Evolutionary conservation across 2,888 invertebrate species (phyloP).

Genomic region (Cactoblastis cactorum): DNA sequence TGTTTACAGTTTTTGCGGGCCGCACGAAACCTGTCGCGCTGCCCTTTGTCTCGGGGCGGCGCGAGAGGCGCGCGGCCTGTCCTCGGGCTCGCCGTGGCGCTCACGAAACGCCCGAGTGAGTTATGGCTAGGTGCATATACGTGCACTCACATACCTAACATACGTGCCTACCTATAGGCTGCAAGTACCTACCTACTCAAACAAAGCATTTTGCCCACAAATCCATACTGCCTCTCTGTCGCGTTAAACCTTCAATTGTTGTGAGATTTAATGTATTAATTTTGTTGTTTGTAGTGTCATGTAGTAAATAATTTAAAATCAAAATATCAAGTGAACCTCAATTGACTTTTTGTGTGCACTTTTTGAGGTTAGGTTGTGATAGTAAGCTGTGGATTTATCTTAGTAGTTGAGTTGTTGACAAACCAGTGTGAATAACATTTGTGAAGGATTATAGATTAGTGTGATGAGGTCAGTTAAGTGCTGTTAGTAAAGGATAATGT

Average conservation of each 20-base stretch:
- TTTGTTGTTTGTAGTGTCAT: slow-evolving; percentile 53
- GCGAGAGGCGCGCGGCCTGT: slow-evolving; percentile 43
- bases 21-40: slow-evolving; percentile 61
- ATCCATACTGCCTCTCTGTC: slow-evolving; percentile 55
- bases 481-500: slow-evolving; percentile 18
- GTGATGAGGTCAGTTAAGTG: slow-evolving; percentile 35
- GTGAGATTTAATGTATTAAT: slow-evolving; percentile 49
- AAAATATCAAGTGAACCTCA: slow-evolving; percentile 68
- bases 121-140: slow-evolving; percentile 65
- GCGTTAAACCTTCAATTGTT: slow-evolving; percentile 55
- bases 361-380: slow-evolving; percentile 71
- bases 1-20: slow-evolving; percentile 73
- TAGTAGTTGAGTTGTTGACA: slow-evolving; percentile 23
- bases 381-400: slow-evolving; percentile 38
- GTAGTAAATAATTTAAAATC: slow-evolving; percentile 44
- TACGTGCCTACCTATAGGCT: slow-evolving; percentile 68
- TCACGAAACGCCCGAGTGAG: slow-evolving; percentile 53
- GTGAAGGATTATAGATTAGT: slow-evolving; percentile 20
- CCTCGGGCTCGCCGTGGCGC: slow-evolving; percentile 42
- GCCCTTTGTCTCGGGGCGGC: slow-evolving; percentile 60
- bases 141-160: slow-evolving; percentile 47
- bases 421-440: slow-evolving; percentile 23
- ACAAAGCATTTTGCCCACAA: slow-evolving; percentile 75
- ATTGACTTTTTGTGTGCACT: slow-evolving; percentile 58
- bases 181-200: slow-evolving; percentile 68